Base-by-base conservation (phyloP, 1,140 invertebrate species). In the Halyomorpha halys region DNA sequence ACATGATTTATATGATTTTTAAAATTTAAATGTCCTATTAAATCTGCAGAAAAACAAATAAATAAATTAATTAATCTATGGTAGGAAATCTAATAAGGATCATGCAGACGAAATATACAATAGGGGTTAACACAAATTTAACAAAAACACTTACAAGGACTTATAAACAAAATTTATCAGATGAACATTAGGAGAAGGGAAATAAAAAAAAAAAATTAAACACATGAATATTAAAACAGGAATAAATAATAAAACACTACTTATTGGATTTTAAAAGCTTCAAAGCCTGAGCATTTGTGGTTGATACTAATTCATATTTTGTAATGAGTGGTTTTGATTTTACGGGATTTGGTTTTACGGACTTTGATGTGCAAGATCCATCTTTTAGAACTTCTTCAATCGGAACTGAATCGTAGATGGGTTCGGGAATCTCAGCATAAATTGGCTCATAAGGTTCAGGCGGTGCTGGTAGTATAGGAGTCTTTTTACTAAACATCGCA, bases 291-390 rank as follows among this genome's bases (percentile, higher is more conserved):
- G 71, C 65, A 6, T 89, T 89, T 44, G 86, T 89, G 19, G 86
- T 89, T 3, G 82, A 87, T 27, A 85, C 76, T 65, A 89, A 75
- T 70, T 80, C 80, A 23, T 79, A 79, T 60, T 82, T 83, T 64
- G 81, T 80, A 68, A 89, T 87, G 70, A 82, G 79, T 59, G 82
- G 71, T 68, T 80, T 80, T 44, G 70, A 65, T 64, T 70, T 71
- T 23, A 23, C 5, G 23, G 23, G 4, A 5, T 56, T 21, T 16
- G 14, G n/a, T n/a, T n/a, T n/a, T 23, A 23, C 5, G 23, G 23
- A 16, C 23, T 56, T 21, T 16, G 14, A 23, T 1, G 53, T 19
- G 23, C 18, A n/a, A 19, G 23, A 6, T 56, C 2, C 53, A 23
- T 18, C 21, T 19, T 18, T 18, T 18, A 11, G 9, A 39, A 39